Evolutionary conservation across 2,113 vertebrate species (phyloP).

Genomic region (Garra rufa): DNA sequence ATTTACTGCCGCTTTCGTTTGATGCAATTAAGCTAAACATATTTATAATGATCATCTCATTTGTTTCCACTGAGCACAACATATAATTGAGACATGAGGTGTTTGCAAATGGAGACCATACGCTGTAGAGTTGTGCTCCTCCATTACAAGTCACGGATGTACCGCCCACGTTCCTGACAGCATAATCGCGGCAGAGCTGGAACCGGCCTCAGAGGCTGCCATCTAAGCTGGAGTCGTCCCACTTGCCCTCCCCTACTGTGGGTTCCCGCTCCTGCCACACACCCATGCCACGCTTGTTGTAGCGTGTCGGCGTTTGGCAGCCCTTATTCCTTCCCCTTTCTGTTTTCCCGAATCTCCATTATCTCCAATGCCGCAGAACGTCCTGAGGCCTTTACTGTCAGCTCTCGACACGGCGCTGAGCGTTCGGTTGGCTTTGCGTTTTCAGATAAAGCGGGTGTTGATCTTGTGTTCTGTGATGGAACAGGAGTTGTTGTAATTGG

Average conservation of each 20-base stretch:
- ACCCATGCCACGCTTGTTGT: constrained; percentile 42
- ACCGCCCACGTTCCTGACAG: constrained; percentile 23
- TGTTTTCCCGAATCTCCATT: constrained; percentile 60
- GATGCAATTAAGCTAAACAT: neutral
- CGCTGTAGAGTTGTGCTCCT: neutral
- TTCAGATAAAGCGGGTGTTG: constrained; percentile 15
- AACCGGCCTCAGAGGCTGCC: neutral
- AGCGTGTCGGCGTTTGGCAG: constrained; percentile 62
- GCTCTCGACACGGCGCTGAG: neutral
- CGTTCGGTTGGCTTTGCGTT: constrained; percentile 8
- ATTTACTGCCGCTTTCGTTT: neutral
- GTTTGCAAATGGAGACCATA: neutral
- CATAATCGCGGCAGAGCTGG: neutral
- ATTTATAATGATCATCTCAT: neutral
- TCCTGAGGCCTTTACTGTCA: constrained; percentile 57
- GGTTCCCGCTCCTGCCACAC: constrained; percentile 27
- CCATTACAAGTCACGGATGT: constrained; percentile 27
- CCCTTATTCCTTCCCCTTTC: constrained; percentile 56
- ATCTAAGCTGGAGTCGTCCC: constrained; percentile 10
- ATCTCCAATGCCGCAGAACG: constrained; percentile 53
- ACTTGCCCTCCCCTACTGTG: constrained; percentile 33
- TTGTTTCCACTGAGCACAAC: neutral
- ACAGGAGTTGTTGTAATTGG: constrained; percentile 25
- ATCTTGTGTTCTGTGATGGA: constrained; percentile 12
- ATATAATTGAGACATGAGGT: neutral